Conservation (phyloP, 64 coral and sea anemone genomes). For the Actinia tenebrosa region DNA sequence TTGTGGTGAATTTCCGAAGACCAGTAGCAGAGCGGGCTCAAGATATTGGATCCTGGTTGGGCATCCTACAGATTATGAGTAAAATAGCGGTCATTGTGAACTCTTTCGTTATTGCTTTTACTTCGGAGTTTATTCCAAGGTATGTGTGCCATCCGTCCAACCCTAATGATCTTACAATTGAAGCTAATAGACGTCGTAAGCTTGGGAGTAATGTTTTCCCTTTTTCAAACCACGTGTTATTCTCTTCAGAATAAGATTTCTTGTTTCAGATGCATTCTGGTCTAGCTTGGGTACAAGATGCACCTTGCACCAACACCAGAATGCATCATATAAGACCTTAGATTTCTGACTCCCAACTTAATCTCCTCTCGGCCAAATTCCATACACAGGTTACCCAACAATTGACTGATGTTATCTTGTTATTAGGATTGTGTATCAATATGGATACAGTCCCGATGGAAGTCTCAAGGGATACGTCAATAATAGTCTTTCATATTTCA, state of each 20-base stretch:
- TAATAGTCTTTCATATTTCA: slow-evolving; percentile 77
- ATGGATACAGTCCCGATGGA: slow-evolving; percentile 61
- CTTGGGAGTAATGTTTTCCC: too few species aligned
- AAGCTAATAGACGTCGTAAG: too few species aligned
- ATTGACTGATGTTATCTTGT: not conserved
- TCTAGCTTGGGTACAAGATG: too few species aligned
- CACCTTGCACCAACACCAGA: too few species aligned
- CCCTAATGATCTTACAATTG: too few species aligned
- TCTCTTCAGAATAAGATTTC: too few species aligned
- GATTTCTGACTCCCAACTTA: too few species aligned
- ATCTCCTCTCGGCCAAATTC: too few species aligned
- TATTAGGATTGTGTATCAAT: slow-evolving; percentile 71
- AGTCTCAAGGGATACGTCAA: slow-evolving; percentile 65
- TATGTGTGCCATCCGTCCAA: not conserved
- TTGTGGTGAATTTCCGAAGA: slow-evolving; percentile 68
- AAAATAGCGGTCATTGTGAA: slow-evolving; percentile 54
- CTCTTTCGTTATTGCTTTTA: slow-evolving; percentile 80
- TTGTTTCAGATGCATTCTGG: too few species aligned
- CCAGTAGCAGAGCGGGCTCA: slow-evolving; percentile 70
- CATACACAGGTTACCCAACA: too few species aligned
- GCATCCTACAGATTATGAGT: slow-evolving; percentile 64
- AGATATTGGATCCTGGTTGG: slow-evolving; percentile 70
- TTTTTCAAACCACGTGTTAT: too few species aligned
- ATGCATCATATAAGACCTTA: too few species aligned
- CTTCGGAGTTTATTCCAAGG: slow-evolving; percentile 84